These are phyloP conservation scores for Halcyon chelicuti DNA, from an alignment of 2,797 vertebrate genomes.

Conservation along the genomic window DNA sequence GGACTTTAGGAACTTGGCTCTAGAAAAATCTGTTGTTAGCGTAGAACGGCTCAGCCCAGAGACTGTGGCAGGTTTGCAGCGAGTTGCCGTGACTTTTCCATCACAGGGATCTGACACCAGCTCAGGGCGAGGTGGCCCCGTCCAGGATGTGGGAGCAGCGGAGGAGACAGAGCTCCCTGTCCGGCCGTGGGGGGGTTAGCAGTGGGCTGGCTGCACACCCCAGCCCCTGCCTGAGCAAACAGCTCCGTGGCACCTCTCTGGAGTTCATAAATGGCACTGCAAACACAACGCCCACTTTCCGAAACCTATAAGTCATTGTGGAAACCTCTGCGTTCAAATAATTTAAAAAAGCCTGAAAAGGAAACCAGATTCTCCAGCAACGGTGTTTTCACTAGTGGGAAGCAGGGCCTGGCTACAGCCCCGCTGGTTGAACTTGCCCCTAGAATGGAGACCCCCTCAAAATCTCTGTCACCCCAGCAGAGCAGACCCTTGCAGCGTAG, in stretches of 20 bases:
- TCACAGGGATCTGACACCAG: neutral
- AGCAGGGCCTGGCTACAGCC: neutral
- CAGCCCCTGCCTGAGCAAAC: neutral
- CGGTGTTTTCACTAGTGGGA: neutral
- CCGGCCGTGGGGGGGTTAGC: fast-evolving
- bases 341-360: neutral
- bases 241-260: neutral
- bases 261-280: neutral
- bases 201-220: neutral
- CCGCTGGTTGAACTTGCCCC: neutral
- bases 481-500: fast-evolving
- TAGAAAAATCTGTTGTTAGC: neutral
- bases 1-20: constrained; percentile 41
- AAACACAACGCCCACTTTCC: neutral
- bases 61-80: neutral
- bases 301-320: fast-evolving
- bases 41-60: neutral
- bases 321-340: neutral
- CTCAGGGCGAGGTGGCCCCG: fast-evolving
- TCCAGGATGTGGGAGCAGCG: fast-evolving
- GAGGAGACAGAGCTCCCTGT: neutral
- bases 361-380: fast-evolving
- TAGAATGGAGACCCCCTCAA: neutral
- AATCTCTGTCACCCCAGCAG: neutral
- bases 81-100: neutral